These are phyloP conservation scores for Agriotes lineatus DNA, from an alignment of 2,888 invertebrate genomes.

Conservation along the genomic window DNA sequence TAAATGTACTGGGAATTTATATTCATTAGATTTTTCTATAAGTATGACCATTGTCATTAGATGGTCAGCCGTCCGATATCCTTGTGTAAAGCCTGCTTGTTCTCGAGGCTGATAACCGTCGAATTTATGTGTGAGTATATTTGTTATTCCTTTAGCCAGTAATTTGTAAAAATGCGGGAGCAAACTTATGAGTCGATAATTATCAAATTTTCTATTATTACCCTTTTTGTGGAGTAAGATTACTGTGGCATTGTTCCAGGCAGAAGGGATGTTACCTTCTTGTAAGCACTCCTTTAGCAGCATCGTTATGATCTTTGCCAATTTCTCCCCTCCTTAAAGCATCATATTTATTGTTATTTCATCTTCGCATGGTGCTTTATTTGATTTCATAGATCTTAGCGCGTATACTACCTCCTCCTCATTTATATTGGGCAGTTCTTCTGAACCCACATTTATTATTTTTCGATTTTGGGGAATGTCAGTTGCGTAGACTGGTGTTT, in stretches of 20 bases:
- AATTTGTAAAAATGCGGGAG: neutral
- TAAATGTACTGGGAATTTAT: constrained; percentile 5
- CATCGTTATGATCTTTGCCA: no score
- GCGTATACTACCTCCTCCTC: neutral
- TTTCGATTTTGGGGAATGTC: neutral
- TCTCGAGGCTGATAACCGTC: neutral
- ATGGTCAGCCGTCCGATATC: no score
- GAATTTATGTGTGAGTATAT: neutral
- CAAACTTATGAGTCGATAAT: neutral
- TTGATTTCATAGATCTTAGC: neutral
- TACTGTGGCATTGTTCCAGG: neutral
- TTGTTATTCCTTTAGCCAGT: no score
- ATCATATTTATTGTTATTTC: neutral
- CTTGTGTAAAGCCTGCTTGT: neutral
- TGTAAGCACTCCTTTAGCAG: neutral
- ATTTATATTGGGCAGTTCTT: no score
- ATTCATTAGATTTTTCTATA: no score
- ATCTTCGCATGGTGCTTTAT: no score
- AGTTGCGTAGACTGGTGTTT: neutral
- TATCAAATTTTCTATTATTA: neutral
- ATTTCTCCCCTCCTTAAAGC: no score
- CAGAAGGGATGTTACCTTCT: neutral
- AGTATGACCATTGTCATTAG: no score
- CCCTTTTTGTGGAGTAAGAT: neutral
- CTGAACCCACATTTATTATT: no score